A percentile compares a stretch with the other conserved stretches of the same genome.
These are phyloP conservation scores for Hippotragus niger DNA, from an alignment of 2,113 vertebrate species.

Conservation along the genomic window DNA sequence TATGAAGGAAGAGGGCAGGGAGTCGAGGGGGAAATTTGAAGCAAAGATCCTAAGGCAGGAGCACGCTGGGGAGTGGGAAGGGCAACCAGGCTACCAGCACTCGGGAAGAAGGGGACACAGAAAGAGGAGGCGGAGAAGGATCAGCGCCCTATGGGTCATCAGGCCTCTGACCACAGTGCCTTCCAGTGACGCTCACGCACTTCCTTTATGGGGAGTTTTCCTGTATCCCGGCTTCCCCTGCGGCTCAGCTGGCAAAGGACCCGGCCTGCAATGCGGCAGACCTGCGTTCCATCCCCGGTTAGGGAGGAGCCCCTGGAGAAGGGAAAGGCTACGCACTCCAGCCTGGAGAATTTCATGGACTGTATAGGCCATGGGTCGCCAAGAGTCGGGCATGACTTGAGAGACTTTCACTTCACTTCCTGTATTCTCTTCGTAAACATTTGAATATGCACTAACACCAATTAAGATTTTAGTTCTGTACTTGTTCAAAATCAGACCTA, in stretches of 20 bases:
- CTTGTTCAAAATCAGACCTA: background rate
- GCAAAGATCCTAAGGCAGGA: background rate
- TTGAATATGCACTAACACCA: background rate
- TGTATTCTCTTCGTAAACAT: background rate
- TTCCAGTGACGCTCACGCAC: background rate
- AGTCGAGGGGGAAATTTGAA: background rate
- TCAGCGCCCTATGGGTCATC: background rate
- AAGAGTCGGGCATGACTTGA: rapidly evolving
- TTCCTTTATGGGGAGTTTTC: background rate
- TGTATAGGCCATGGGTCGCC: background rate
- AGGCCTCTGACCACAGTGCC: background rate
- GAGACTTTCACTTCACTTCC: background rate
- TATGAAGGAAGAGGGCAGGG: background rate
- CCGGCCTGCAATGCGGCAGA: rapidly evolving
- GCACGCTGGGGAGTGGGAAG: no score
- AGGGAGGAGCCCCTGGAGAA: background rate
- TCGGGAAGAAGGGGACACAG: background rate
- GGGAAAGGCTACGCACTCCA: background rate
- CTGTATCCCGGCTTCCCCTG: background rate
- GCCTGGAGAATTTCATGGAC: background rate
- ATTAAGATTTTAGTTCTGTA: background rate
- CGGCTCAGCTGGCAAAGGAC: background rate
- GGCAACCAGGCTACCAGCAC: background rate
- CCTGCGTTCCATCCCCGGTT: background rate
- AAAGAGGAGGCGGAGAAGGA: background rate